These are phyloP conservation scores for Danaus melanippus DNA, from an alignment of 1,140 invertebrate genomes.

Conservation along the genomic window DNA sequence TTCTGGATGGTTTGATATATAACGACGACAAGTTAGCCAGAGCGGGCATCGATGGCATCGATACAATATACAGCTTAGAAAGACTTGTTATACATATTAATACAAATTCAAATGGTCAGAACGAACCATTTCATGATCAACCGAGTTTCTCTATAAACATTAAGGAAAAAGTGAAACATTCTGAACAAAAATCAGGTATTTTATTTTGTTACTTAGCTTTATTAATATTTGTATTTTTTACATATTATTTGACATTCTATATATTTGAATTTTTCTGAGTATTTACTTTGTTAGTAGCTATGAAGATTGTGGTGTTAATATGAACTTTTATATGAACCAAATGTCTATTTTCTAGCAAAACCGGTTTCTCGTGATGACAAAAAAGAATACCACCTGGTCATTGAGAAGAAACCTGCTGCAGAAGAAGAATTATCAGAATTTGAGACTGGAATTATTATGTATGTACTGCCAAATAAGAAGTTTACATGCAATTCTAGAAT, in stretches of 20 bases:
- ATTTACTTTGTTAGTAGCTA: too few species aligned
- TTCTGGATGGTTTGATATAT: conserved; percentile 44
- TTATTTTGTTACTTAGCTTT: background rate
- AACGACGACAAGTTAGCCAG: conserved; percentile 34
- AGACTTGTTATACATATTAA: conserved; percentile 43
- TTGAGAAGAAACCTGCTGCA: conserved; percentile 21
- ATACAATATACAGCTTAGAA: conserved; percentile 40
- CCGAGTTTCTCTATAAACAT: background rate
- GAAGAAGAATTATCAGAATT: conserved; percentile 27
- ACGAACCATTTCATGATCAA: conserved; percentile 1
- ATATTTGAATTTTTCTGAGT: too few species aligned
- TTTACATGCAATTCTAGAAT: too few species aligned
- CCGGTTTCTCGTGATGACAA: conserved; percentile 4
- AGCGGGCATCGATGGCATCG: conserved; percentile 34
- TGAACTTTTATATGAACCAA: background rate
- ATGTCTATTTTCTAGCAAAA: background rate
- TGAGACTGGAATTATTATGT: conserved; percentile 38
- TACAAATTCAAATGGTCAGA: conserved; percentile 28
- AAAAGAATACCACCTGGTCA: conserved; percentile 6
- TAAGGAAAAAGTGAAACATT: background rate
- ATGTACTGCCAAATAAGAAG: conserved; percentile 14
- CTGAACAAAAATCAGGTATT: conserved; percentile 9
- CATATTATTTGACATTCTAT: background rate
- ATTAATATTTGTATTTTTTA: background rate
- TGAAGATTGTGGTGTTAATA: too few species aligned